Conservation (phyloP, 2,797 vertebrate genomes). For the Brachyrhaphis roseni region DNA sequence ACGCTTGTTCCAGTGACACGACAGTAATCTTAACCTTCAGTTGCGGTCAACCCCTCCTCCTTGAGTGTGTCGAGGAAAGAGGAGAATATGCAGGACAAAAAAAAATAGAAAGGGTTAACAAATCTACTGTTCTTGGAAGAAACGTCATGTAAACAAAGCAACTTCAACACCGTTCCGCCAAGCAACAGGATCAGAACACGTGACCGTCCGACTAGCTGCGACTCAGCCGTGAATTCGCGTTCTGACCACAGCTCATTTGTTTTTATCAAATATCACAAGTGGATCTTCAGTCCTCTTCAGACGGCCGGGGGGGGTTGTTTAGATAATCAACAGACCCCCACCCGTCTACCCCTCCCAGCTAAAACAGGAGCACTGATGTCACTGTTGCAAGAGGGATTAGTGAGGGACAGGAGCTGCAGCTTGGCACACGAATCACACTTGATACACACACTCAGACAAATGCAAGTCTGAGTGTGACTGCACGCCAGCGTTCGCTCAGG, state of each 20-base stretch:
- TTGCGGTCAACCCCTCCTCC: slow-evolving; percentile 50
- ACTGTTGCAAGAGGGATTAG: slow-evolving; percentile 74
- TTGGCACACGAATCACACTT: slow-evolving; percentile 56
- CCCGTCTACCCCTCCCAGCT: slow-evolving; percentile 54
- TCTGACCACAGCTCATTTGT: slow-evolving; percentile 41
- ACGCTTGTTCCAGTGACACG: slow-evolving; percentile 46
- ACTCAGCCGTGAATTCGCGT: slow-evolving; percentile 30
- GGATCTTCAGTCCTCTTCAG: slow-evolving; percentile 41
- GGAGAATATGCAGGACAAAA: slow-evolving; percentile 26
- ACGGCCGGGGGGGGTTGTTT: slow-evolving; percentile 42
- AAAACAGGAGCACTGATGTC: slow-evolving; percentile 79
- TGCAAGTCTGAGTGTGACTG: slow-evolving; percentile 21
- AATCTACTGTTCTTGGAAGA: slow-evolving; percentile 26
- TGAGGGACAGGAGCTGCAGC: slow-evolving; percentile 61
- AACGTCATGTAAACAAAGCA: slow-evolving; percentile 48
- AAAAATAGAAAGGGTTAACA: slow-evolving; percentile 29
- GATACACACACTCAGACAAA: slow-evolving; percentile 34
- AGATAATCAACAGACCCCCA: slow-evolving; percentile 53
- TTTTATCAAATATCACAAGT: slow-evolving; percentile 57
- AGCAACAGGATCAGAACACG: slow-evolving; percentile 54
- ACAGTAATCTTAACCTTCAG: slow-evolving; percentile 68
- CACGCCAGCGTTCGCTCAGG: neutral
- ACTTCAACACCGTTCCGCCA: slow-evolving; percentile 32
- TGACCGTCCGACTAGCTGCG: slow-evolving; percentile 19
- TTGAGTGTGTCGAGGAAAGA: slow-evolving; percentile 32